These are phyloP conservation scores for Agraylea sexmaculata DNA, from an alignment of 1,140 invertebrate species.

Conservation along the genomic window DNA sequence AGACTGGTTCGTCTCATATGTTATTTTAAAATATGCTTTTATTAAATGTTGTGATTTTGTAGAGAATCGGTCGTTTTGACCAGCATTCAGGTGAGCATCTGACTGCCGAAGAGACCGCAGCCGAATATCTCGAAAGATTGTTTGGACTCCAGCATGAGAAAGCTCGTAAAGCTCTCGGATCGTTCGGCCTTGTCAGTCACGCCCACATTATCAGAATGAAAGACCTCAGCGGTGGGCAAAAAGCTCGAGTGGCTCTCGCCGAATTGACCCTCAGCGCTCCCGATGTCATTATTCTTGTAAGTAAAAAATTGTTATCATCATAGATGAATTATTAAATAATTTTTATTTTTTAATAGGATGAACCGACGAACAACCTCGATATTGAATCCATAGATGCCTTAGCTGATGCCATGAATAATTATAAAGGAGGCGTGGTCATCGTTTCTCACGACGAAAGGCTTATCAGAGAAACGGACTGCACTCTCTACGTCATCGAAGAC, in stretches of 20 bases:
- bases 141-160: slow-evolving; percentile 94
- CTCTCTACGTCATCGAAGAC: slow-evolving; percentile 93
- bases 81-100: slow-evolving; percentile 98
- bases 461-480: slow-evolving; percentile 93
- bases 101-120: slow-evolving; percentile 87
- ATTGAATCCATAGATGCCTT: slow-evolving; percentile 99
- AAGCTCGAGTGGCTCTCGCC: slow-evolving; percentile 89
- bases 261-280: slow-evolving; percentile 88
- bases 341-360: slow-evolving; percentile 50
- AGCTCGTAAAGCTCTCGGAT: slow-evolving; percentile 87
- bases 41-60: slow-evolving; percentile 21
- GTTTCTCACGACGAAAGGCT: slow-evolving; percentile 98
- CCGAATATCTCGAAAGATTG: slow-evolving; percentile 88
- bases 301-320: slow-evolving; percentile 18
- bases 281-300: slow-evolving; percentile 86
- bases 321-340: neutral
- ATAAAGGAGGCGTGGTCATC: slow-evolving; percentile 94
- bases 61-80: slow-evolving; percentile 94
- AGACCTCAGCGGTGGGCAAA: slow-evolving; percentile 96
- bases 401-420: slow-evolving; percentile 94
- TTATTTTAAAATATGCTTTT: neutral
- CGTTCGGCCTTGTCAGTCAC: slow-evolving; percentile 87
- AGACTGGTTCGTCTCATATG: too few relatives aligned
- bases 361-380: slow-evolving; percentile 97
- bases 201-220: slow-evolving; percentile 97